Conservation (phyloP, 2,113 vertebrate genomes). For the Cairina moschata region DNA sequence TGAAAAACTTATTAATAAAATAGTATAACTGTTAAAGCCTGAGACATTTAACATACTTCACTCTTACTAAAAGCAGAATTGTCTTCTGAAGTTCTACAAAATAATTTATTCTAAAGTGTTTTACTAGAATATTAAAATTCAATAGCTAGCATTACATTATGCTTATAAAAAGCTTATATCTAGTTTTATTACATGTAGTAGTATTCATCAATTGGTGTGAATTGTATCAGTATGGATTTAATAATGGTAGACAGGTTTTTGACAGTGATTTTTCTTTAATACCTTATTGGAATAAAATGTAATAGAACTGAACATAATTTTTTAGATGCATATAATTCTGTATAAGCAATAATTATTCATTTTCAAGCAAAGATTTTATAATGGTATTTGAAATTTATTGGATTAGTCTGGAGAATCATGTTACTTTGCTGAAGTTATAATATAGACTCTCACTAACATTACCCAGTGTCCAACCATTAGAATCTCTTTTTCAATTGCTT, state of each 20-base stretch:
- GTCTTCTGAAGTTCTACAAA: neutral
- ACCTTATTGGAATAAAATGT: neutral
- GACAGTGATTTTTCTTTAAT: neutral
- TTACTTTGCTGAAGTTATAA: neutral
- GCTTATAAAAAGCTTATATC: neutral
- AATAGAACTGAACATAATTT: neutral
- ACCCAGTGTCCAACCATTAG: neutral
- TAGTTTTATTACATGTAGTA: neutral
- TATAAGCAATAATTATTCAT: neutral
- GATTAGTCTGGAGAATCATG: neutral
- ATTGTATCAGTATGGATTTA: neutral
- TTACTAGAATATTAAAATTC: neutral
- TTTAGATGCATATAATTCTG: neutral
- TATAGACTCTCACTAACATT: neutral
- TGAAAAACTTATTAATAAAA: neutral
- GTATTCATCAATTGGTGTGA: neutral
- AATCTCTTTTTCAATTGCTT: neutral
- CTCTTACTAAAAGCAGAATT: neutral
- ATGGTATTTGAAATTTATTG: neutral
- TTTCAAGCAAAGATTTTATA: neutral
- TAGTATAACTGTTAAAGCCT: neutral
- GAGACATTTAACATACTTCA: neutral
- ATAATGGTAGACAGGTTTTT: neutral
- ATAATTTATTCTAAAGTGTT: neutral
- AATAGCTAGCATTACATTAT: neutral